These are phyloP conservation scores for Salvelinus namaycush DNA, from an alignment of 2,113 vertebrate species.

Conservation along the genomic window DNA sequence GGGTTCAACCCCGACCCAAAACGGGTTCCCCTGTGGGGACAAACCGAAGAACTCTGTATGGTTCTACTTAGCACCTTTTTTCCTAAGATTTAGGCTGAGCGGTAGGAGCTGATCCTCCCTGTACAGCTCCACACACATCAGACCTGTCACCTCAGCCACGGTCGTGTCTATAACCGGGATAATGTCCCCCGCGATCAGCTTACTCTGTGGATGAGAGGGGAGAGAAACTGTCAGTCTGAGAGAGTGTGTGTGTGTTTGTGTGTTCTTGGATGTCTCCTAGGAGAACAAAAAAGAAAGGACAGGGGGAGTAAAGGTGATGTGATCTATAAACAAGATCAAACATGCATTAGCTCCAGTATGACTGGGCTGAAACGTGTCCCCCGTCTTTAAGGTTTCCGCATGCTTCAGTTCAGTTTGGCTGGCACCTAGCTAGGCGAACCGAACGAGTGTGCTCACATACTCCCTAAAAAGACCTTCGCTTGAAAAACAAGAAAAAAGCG, in stretches of 20 bases:
- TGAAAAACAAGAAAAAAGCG: too few species aligned
- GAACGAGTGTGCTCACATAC: too few species aligned
- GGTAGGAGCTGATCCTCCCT: slow-evolving; percentile 75
- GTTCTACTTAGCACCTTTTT: too few species aligned
- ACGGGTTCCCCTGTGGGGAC: too few species aligned
- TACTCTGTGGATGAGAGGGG: slow-evolving; percentile 75
- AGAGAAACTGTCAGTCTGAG: neutral
- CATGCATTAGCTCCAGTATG: slow-evolving; percentile 14
- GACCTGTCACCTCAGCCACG: slow-evolving; percentile 80
- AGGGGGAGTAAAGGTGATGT: slow-evolving; percentile 8
- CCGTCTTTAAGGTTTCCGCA: slow-evolving; percentile 29
- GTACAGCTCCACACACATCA: slow-evolving; percentile 86
- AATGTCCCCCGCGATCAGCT: slow-evolving; percentile 80
- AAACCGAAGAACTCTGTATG: too few species aligned
- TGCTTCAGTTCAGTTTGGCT: too few species aligned
- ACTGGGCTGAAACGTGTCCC: slow-evolving; percentile 20
- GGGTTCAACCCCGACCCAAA: too few species aligned
- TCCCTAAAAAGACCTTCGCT: too few species aligned
- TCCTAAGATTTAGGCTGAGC: slow-evolving; percentile 64
- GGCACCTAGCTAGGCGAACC: too few species aligned
- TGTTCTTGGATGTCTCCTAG: too few species aligned
- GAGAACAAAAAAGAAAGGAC: neutral
- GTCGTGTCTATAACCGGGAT: slow-evolving; percentile 89
- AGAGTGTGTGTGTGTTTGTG: neutral
- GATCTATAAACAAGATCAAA: slow-evolving; percentile 26